Evolutionary conservation across 1,140 invertebrate species (phyloP).

Genomic region (Periplaneta americana): DNA sequence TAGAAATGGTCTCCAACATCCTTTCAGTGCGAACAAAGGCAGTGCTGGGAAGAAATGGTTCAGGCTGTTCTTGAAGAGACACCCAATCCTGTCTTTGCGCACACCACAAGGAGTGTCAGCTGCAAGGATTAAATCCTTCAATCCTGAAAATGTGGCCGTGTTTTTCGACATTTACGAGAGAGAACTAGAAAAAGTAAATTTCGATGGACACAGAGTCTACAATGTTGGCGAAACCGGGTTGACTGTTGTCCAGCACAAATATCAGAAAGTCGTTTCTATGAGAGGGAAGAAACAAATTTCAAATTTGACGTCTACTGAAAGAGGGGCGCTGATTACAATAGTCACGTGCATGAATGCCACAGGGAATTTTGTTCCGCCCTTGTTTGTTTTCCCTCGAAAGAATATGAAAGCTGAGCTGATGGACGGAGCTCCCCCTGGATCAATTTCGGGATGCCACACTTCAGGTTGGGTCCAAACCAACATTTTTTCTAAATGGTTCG

Average conservation of each 20-base stretch:
- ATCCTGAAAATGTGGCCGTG: not conserved
- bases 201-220: conserved; percentile 25
- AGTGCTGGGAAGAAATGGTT: conserved; percentile 5
- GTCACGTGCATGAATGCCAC: conserved; percentile 31
- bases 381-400: conserved; percentile 21
- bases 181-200: conserved; percentile 22
- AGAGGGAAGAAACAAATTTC: conserved; percentile 21
- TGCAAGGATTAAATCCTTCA: conserved; percentile 2
- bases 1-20: conserved; percentile 22
- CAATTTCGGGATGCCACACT: conserved; percentile 22
- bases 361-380: conserved; percentile 28
- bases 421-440: conserved; percentile 26
- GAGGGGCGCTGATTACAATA: conserved; percentile 29
- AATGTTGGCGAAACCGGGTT: conserved; percentile 27
- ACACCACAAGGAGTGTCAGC: not conserved
- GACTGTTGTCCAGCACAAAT: conserved; percentile 21
- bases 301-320: conserved; percentile 28
- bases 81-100: not conserved
- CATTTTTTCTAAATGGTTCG: conserved; percentile 25
- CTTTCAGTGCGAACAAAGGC: not conserved
- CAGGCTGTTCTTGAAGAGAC: not conserved
- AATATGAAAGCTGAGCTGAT: conserved; percentile 24
- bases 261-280: conserved; percentile 9
- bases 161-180: not conserved
- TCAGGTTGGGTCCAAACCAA: conserved; percentile 28